Evolutionary conservation across 2,113 vertebrate species (phyloP), one percentile per base, ranked within the genome.

Genomic region (Nesogale talazaci): DNA sequence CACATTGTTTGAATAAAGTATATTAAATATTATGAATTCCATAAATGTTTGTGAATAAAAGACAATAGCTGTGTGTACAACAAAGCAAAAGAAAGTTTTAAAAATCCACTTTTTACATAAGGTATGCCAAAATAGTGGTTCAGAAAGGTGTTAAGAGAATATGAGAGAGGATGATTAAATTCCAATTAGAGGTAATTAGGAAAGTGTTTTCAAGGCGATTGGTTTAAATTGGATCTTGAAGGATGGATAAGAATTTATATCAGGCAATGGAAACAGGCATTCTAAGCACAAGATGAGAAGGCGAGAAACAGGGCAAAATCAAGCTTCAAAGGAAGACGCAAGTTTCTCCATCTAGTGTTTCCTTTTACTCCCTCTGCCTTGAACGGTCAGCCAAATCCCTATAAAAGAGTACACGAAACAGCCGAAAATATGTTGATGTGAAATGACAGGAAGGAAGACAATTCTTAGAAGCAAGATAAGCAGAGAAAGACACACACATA

Each of bases 201-300:
- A 79, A 94, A 92, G 46, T 56, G 19, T 92, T 78, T 92, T 86
- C 90, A 22, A 86, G 16, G 52, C 46, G 52, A 67, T 72, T 94
- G 38, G 19, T 87, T 93, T 94, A 86, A 92, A 90, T 23, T 81
- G 38, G 34, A 89, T 82, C 78, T 69, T 86, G 78, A 88, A 85
- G 57, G 38, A 86, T 92, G 14, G 36, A 5, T 88, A 70, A 72
- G 70, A 83, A 80, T 93, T 90, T 94, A 29, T 76, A 88, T 42
- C 63, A 89, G 75, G 25, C 69, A 34, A 34, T 19, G 20, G 23
- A 14, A 23, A 40, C 0, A 2, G 27, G 16, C 46, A n/a, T 70
- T 56, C 57, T 89, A 46, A 77, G 70, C 12, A 83, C 81, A 15
- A 52, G 83, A 38, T 74, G 17, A 16, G 61, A 17, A 72, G 70